Base-by-base conservation (phyloP, 2,797 vertebrate genomes). In the Anomalospiza imberbis region DNA sequence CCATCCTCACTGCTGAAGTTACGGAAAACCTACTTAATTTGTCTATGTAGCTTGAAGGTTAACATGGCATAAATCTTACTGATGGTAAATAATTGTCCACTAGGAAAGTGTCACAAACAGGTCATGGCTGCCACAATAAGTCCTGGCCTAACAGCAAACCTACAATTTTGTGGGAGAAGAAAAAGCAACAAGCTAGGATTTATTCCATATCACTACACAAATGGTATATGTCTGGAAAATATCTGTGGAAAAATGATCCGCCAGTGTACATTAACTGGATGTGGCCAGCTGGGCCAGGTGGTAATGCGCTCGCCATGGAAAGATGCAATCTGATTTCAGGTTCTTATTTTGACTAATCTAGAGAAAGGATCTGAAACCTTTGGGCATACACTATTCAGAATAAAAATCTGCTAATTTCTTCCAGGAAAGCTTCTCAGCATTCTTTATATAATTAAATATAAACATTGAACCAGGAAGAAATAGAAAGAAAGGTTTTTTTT, bases 161-260 rank as follows among this genome's bases (percentile, higher is more conserved):
- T 75, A 6, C 0, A 0, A 29, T 76, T 85, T 18, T 40, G 7
- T 22, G 3, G 9, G 34, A 21, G 5, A 13, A 34, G 32, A 34
- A 62, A 29, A 48, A 44, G 3, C 16, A 71, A 7, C 13, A 68
- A 50, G 7, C 9, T 45, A 31, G n/a, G 17, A 68, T 88, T 88
- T 86, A 55, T 75, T 84, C 47, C 4, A 1, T 51, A 29, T 58
- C 15, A 38, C 31, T 87, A 12, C 31, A 53, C 5, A 84, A 91
- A 38, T 45, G 9, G 2, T 51, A 32, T 26, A 12, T n/a, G 22
- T 78, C 38, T 84, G 54, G 78, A 92, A 81, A 84, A 72, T 3
- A 4, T 36, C 25, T 25, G 18, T 40, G 38, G 42, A 75, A 26
- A 89, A 61, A 15, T 31, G 10, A 58, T 58, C 10, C 15, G 36